Conservation (phyloP, 2,113 vertebrate species). For the Fulica atra region DNA sequence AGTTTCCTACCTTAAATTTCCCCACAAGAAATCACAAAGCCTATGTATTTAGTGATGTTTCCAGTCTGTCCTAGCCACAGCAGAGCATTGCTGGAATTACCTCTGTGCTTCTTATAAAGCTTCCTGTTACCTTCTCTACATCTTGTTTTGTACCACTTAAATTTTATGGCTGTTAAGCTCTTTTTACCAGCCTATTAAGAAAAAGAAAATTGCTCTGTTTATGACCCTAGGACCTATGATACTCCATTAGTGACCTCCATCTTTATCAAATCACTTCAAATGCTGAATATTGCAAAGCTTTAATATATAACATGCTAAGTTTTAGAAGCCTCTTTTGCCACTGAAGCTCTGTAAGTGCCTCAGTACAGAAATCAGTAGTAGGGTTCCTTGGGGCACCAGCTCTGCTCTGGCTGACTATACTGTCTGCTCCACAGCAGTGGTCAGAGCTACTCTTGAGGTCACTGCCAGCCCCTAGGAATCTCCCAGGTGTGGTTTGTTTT, state of each 20-base stretch:
- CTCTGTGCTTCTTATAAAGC: neutral
- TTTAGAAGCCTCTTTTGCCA: neutral
- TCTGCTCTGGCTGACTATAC: neutral
- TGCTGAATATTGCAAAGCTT: neutral
- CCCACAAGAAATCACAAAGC: neutral
- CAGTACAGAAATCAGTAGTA: neutral
- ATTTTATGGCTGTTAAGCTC: neutral
- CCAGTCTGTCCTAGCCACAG: neutral
- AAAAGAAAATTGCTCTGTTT: neutral
- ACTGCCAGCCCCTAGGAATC: neutral
- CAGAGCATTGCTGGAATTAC: neutral
- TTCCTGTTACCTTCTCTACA: neutral
- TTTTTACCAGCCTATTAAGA: neutral
- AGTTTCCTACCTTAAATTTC: neutral
- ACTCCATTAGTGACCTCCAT: neutral
- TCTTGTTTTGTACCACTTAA: neutral
- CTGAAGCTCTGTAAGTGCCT: neutral
- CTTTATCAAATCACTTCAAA: neutral
- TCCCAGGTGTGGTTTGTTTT: neutral
- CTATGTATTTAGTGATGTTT: neutral
- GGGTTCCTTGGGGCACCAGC: neutral
- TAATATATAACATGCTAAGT: neutral
- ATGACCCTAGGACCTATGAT: neutral
- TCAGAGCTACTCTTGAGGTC: neutral
- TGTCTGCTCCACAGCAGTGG: neutral